These are phyloP conservation scores for Drosophila ironensis DNA, from an alignment of 1,140 invertebrate genomes.

Conservation along the genomic window DNA sequence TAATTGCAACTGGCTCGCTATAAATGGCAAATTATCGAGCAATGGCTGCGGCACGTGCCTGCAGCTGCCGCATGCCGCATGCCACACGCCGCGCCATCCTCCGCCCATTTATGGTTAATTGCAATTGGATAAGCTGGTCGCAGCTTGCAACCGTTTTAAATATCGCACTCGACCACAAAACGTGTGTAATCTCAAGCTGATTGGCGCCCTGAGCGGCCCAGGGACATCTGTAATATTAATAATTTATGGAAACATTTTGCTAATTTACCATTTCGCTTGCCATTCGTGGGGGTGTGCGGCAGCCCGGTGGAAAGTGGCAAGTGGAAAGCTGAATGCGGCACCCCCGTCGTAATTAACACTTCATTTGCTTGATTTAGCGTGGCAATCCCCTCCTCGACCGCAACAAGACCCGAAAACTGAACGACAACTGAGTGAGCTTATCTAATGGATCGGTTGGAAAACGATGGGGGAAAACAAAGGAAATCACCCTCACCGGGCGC, in stretches of 20 bases:
- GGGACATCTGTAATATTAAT: constrained; percentile 17
- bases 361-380: constrained; percentile 51
- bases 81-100: neutral
- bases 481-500: neutral
- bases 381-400: neutral
- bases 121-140: neutral
- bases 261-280: too few species aligned
- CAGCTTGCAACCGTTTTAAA: neutral
- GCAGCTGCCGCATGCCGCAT: neutral
- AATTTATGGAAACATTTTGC: constrained; percentile 28
- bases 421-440: constrained; percentile 2
- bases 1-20: neutral
- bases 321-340: neutral
- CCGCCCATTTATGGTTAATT: neutral
- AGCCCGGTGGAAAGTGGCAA: too few species aligned
- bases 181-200: constrained; percentile 31
- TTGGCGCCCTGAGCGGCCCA: constrained; percentile 10
- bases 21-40: neutral
- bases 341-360: constrained; percentile 33
- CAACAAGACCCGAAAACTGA: neutral
- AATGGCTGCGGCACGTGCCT: neutral
- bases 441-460: constrained; percentile 23
- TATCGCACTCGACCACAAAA: constrained; percentile 35
- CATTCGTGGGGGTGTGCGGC: too few species aligned
- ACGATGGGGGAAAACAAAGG: neutral